A percentile compares a stretch with the other conserved stretches of the same genome.
These are phyloP conservation scores for Indri indri DNA, from an alignment of 2,113 vertebrate genomes.

Conservation along the genomic window DNA sequence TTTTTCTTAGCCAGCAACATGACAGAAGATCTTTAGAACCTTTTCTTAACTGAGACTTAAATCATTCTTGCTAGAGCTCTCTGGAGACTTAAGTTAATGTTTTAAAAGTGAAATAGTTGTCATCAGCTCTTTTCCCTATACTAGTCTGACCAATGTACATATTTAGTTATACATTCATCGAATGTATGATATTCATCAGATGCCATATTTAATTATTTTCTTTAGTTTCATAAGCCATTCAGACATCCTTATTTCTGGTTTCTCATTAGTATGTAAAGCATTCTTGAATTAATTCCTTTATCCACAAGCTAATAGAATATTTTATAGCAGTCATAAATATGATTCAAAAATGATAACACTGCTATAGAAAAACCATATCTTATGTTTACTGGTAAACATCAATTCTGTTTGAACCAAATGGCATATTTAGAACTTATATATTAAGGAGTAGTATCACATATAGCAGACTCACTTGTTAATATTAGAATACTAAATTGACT, in stretches of 20 bases:
- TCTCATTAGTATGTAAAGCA: background rate
- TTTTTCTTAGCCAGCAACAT: background rate
- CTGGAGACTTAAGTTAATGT: background rate
- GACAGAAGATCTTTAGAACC: background rate
- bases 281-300: conserved; percentile 48
- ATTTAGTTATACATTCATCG: background rate
- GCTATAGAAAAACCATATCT: background rate
- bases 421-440: conserved; percentile 8
- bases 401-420: conserved; percentile 14
- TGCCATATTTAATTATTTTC: conserved; percentile 24
- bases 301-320: background rate
- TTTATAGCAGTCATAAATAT: conserved; percentile 16
- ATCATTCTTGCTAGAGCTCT: background rate
- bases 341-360: background rate
- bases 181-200: conserved; percentile 7
- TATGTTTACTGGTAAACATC: background rate
- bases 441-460: background rate
- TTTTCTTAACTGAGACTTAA: background rate
- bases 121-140: background rate
- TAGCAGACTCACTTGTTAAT: conserved; percentile 25
- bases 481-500: background rate
- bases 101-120: conserved; percentile 17
- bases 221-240: conserved; percentile 15
- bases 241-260: conserved; percentile 1
- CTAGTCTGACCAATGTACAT: background rate